Evolutionary conservation across 2,888 invertebrate species (phyloP), one percentile per base, ranked within the genome.

Genomic region (Caenorhabditis sulstoni): DNA sequence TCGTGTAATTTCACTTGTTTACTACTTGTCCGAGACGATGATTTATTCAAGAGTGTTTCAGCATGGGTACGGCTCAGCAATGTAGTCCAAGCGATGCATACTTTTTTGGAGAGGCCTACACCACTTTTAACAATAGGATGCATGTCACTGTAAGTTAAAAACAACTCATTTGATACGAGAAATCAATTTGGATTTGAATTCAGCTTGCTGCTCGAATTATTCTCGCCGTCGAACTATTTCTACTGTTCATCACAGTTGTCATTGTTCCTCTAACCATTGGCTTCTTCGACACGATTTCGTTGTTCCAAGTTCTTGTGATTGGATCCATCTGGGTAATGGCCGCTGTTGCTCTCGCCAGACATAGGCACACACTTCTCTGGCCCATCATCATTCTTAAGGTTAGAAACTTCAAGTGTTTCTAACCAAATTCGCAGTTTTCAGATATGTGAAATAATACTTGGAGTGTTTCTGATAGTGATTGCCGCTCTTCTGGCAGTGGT

Each of bases 311-410:
- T 11, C 23, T 83, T 5, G 73, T 79, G 16, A 73, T 50, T 64
- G 83, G 83, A 41, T 76, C 81, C 23, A 77, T 79, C 18, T 77
- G 81, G 67, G 47, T 77, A 11, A 77, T 81, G 65, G 78, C 83
- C n/a, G 44, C 58, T 11, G 20, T 83, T 39, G 81, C 81, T 9
- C 29, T 83, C 5, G 20, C 45, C 16, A 45, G 79, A 18, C 74
- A 77, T 29, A 59, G 76, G 29, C 81, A 83, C 44, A 65, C 67
- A 18, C 59, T 81, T 18, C 61, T 83, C 14, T 81, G 81, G 83
- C 81, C 83, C 1, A 79, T 83, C 18, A 83, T 83, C 20, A 77
- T 81, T 45, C 47, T 81, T 58, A 83, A 83, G 59, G 83, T 79
- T 7, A 39, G 52, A 9, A 61, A 61, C 18, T 22, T n/a, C 29